These are phyloP conservation scores for Odontomachus brunneus DNA, from an alignment of 1,140 invertebrate genomes.

Conservation along the genomic window DNA sequence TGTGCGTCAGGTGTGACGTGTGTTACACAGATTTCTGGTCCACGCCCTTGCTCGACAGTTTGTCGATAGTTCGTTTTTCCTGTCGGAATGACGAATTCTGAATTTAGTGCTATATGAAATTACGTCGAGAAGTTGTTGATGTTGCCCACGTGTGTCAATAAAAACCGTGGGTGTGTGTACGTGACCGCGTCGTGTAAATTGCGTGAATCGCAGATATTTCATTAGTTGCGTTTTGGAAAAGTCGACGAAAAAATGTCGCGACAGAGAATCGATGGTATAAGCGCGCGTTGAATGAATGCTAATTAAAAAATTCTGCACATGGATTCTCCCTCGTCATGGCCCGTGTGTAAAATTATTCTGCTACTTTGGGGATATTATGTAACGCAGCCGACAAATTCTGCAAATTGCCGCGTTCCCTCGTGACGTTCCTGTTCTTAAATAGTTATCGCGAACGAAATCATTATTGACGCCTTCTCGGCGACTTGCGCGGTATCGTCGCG, in stretches of 20 bases:
- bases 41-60: slow-evolving; percentile 44
- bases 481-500: neutral
- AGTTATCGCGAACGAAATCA: slow-evolving; percentile 13
- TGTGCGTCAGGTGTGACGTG: slow-evolving; percentile 24
- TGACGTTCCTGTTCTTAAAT: neutral
- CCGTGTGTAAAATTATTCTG: too few species aligned
- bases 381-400: neutral
- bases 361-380: neutral
- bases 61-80: slow-evolving; percentile 56
- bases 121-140: slow-evolving; percentile 23
- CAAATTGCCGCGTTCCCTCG: neutral
- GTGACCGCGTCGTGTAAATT: neutral
- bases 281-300: neutral
- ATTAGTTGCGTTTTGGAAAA: neutral
- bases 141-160: neutral
- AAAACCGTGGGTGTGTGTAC: neutral
- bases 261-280: neutral
- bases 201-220: neutral
- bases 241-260: neutral
- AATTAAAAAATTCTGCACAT: neutral
- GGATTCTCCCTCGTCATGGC: too few species aligned
- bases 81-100: slow-evolving; percentile 43
- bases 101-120: slow-evolving; percentile 47
- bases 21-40: slow-evolving; percentile 41
- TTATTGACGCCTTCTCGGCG: neutral